These are phyloP conservation scores for Dorcus parallelipipedus DNA, from an alignment of 2,888 invertebrate genomes.

Conservation along the genomic window DNA sequence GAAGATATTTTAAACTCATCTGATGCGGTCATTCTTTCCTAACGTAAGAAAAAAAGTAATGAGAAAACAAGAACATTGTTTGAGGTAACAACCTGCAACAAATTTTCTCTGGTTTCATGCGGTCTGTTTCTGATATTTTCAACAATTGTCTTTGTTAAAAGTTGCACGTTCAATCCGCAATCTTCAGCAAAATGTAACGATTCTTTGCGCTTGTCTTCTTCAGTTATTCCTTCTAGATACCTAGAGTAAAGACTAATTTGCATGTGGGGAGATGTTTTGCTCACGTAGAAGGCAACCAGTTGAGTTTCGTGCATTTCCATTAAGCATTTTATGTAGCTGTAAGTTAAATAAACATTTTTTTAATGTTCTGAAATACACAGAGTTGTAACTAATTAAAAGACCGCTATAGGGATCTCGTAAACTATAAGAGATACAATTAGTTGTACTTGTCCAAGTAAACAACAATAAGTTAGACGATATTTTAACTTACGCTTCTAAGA, in stretches of 20 bases:
- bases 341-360: constrained; percentile 16
- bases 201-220: constrained; percentile 61
- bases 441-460: no score
- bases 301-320: constrained; percentile 72
- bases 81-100: constrained; percentile 37
- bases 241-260: constrained; percentile 63
- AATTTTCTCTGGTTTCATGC: constrained; percentile 37
- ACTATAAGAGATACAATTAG: no score
- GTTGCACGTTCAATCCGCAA: constrained; percentile 78
- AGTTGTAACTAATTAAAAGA: not conserved
- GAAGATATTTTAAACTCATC: constrained; percentile 73
- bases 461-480: no score
- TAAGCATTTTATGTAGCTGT: constrained; percentile 63
- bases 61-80: not conserved
- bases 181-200: constrained; percentile 69
- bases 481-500: constrained; percentile 65
- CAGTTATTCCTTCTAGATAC: constrained; percentile 65
- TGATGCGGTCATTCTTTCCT: constrained; percentile 56
- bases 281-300: constrained; percentile 81
- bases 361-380: not conserved
- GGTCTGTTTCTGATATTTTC: constrained; percentile 64
- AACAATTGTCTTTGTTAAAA: constrained; percentile 80
- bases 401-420: no score
- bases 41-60: constrained; percentile 20
- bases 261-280: constrained; percentile 66